phyloP scores from a whole-genome alignment of 2,888 invertebrate species.

The Tipula helvola region DNA sequence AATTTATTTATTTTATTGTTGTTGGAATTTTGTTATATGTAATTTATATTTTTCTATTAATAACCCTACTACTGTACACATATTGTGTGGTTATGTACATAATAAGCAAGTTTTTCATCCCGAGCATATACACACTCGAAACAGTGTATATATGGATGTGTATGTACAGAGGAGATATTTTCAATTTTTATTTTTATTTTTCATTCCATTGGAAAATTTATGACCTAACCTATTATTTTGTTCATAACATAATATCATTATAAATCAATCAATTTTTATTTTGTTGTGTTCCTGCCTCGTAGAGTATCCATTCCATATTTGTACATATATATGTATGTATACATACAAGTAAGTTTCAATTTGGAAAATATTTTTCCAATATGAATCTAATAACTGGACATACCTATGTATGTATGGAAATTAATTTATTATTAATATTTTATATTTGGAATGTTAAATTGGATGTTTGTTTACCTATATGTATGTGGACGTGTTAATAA shows the following conservation, averaged over 20 bases:
- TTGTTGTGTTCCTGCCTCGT: background rate
- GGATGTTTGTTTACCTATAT: background rate
- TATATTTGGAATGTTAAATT: background rate
- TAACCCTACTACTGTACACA: background rate
- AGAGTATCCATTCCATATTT: background rate
- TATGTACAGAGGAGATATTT: background rate
- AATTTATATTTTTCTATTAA: background rate
- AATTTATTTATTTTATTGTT: background rate
- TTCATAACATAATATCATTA: background rate
- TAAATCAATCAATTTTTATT: background rate
- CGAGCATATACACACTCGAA: background rate
- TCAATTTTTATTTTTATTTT: background rate
- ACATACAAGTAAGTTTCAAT: background rate
- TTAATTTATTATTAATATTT: background rate
- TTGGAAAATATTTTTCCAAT: background rate
- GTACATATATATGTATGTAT: background rate
- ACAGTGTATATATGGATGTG: background rate
- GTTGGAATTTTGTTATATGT: background rate
- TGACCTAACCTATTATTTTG: background rate
- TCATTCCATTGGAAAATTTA: background rate
- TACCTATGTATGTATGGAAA: background rate
- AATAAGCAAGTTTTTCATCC: background rate
- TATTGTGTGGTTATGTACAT: background rate
- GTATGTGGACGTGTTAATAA: background rate
- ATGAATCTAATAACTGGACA: background rate